These are phyloP conservation scores for Butastur rufipennis DNA, from an alignment of 2,113 vertebrate genomes.

Conservation along the genomic window DNA sequence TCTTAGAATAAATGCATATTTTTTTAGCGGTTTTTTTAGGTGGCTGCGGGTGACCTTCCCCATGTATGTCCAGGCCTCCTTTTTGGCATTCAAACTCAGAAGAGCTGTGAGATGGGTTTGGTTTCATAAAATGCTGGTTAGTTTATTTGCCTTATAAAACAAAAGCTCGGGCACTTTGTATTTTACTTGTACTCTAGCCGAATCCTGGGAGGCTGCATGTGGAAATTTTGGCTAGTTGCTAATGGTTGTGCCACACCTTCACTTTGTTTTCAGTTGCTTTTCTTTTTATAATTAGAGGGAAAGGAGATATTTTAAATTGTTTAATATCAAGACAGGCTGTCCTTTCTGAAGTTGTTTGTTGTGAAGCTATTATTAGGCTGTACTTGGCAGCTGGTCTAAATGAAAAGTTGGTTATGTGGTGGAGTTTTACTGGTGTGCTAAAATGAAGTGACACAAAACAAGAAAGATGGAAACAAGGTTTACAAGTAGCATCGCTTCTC, in stretches of 20 bases:
- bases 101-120: not conserved
- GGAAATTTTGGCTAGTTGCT: not conserved
- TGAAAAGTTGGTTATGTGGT: conserved; percentile 33
- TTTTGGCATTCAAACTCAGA: not conserved
- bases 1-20: not conserved
- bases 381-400: conserved; percentile 39
- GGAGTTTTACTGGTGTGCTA: conserved; percentile 32
- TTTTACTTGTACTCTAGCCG: not conserved
- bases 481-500: conserved; percentile 29
- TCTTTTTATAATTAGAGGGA: not conserved
- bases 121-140: not conserved
- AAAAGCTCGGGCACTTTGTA: not conserved
- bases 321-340: not conserved
- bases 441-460: conserved; percentile 51
- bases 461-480: conserved; percentile 51
- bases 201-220: not conserved
- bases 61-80: not conserved
- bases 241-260: not conserved
- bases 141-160: not conserved
- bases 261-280: not conserved
- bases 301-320: not conserved
- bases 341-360: conserved; percentile 41
- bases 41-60: not conserved
- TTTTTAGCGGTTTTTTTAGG: not conserved
- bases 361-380: conserved; percentile 49